Evolutionary conservation across 2,888 invertebrate genomes (phyloP).

Genomic region (Gymnocheta viridis): DNA sequence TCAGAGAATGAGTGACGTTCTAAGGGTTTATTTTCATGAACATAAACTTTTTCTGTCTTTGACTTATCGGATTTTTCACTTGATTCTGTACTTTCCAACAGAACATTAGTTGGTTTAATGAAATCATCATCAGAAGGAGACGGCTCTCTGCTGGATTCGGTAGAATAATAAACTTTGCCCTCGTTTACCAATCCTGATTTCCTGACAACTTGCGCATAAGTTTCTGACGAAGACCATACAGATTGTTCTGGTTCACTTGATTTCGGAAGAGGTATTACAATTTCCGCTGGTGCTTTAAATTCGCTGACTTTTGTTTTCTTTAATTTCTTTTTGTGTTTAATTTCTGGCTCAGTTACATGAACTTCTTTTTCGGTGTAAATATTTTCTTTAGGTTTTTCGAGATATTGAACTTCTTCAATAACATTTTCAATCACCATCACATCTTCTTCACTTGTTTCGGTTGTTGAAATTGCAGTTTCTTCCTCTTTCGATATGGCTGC

Average conservation of each 20-base stretch:
- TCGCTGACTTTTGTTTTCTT: constrained; percentile 15
- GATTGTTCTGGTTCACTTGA: constrained; percentile 70
- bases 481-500: neutral
- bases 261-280: constrained; percentile 13
- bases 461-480: neutral
- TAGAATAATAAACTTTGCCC: constrained; percentile 74
- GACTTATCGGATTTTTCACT: neutral
- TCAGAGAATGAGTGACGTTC: neutral
- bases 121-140: neutral
- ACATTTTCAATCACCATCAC: neutral
- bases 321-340: constrained; percentile 7
- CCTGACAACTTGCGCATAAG: constrained; percentile 80
- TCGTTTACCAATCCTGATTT: constrained; percentile 76
- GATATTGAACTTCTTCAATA: neutral
- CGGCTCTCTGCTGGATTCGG: neutral
- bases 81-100: neutral
- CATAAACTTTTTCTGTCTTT: neutral
- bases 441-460: neutral
- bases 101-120: neutral
- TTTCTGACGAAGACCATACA: constrained; percentile 78
- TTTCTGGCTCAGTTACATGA: neutral
- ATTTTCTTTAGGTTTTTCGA: neutral
- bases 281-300: constrained; percentile 29
- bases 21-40: neutral
- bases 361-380: neutral